Evolutionary conservation across 2,888 invertebrate genomes (phyloP), one percentile per base, ranked within the genome.

Genomic region (Brachycybe producta): DNA sequence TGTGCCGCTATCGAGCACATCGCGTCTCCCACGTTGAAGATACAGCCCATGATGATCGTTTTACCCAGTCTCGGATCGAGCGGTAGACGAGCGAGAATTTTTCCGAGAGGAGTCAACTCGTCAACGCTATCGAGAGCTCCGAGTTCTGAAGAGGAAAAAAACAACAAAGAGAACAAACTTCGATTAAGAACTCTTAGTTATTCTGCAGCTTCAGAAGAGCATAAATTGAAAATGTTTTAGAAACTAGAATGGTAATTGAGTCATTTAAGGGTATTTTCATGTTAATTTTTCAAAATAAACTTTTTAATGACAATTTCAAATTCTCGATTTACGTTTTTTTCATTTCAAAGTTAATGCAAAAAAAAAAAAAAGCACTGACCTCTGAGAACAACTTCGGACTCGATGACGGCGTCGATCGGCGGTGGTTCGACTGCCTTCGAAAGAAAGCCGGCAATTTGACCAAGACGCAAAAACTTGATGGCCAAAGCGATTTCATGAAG

Each of bases 61-160:
- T 94, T 95, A 17, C 97, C 98, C 5, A 98, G 74, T 1, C 91
- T 77, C 0, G 98, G 97, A 62, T 97, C 97, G 53, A 98, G 85
- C 0, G 97, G 97, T 57, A 98, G 67, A 57, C 88, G 83, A 4
- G 97, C 97, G 7, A 98, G 73, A 55, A 97, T 90, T 54, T 80
- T 78, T 0, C 98, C 98, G 17, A 97, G 73, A 0, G 94, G 86
- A 0, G 97, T 98, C 53, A 98, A 69, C 57, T 90, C 86, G 65
- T 94, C 88, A 54, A 79, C 75, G 0, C 67, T 65, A 67, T 95
- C 92, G 58, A 98, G 71, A 58, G 95, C 97, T 62, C 87, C 85
- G 77, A 95, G 82, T 62, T 94, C 94, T 61, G 77, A 64, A 57
- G 60, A 49, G n/a, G n/a, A n/a, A n/a, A n/a, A n/a, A n/a, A n/a